Percentiles rank a stretch among this genome's conserved stretches.
Conservation (phyloP, 2,113 vertebrate species). For the Anarhynchus alexandrinus region DNA sequence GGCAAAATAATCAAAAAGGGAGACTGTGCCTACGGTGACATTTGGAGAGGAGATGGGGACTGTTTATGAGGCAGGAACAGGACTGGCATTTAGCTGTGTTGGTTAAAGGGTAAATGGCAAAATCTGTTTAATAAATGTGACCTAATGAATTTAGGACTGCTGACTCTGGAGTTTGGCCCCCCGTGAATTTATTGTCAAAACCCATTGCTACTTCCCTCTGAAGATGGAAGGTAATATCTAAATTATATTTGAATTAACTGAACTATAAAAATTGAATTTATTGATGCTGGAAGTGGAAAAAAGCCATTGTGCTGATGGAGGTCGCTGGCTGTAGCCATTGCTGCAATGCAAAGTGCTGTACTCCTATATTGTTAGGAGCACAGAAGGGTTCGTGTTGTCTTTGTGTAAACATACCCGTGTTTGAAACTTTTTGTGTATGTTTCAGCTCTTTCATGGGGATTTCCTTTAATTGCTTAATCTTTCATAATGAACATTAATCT, state of each 20-base stretch:
- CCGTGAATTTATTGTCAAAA: background rate
- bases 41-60: background rate
- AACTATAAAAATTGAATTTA: background rate
- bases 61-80: background rate
- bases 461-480: constrained; percentile 14
- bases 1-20: background rate
- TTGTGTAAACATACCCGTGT: background rate
- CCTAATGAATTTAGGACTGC: background rate
- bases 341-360: no score
- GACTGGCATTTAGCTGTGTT: background rate
- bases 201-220: background rate
- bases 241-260: background rate
- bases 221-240: background rate
- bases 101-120: background rate
- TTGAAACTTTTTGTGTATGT: background rate
- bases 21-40: background rate
- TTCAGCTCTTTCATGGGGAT: background rate
- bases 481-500: constrained; percentile 30
- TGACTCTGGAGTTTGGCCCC: background rate
- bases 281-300: background rate
- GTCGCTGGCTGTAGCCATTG: background rate
- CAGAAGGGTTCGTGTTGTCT: background rate
- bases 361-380: background rate
- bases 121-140: background rate
- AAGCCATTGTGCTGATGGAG: background rate